Base-by-base conservation (phyloP, 2,113 vertebrate genomes). In the Psilopogon haemacephalus region DNA sequence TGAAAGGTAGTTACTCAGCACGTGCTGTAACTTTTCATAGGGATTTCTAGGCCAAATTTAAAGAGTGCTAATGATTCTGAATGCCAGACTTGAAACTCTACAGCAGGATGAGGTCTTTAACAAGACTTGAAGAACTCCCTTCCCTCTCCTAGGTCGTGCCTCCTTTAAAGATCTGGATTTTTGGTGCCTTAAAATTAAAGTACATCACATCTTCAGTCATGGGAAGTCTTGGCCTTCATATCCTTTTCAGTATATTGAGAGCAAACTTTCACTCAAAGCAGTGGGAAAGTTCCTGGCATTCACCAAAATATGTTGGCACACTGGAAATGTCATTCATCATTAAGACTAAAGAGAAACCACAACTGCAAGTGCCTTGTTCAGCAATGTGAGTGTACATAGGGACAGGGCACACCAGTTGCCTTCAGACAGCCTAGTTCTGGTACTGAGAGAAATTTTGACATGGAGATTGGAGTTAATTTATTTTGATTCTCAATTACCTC, bases 1-100 rank as follows among this genome's bases (percentile, higher is more conserved):
- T 90, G 90, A 97, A 96, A 95, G 95, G 91, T 68, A 93, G 95
- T 94, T 94, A 95, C 93, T 94, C 86, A 95, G 93, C 93, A 95
- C 71, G 65, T 93, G 93, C 84, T 93, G 48, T 89, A 95, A 92
- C 92, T 92, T 94, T 94, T 93, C 92, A 89, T 87, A 86, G 72
- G 83, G 87, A 87, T 80, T 94, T 92, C 71, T 93, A 92, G 93
- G 78, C 89, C 81, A 95, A 94, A 94, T 95, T 95, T 95, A 91
- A 84, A 93, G 88, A 80, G 74, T 92, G 94, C 82, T 94, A 93
- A 94, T 90, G 88, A 97, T 90, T 95, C 90, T 92, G 78, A 87
- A 83, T 86, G 93, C 91, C 91, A 94, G 87, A 71, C 64, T 77
- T 77, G 89, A 94, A 93, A 96, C 87, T 82, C 89, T 94, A 85